Conservation (phyloP, 2,888 invertebrate genomes). For the Doris montereyensis region DNA sequence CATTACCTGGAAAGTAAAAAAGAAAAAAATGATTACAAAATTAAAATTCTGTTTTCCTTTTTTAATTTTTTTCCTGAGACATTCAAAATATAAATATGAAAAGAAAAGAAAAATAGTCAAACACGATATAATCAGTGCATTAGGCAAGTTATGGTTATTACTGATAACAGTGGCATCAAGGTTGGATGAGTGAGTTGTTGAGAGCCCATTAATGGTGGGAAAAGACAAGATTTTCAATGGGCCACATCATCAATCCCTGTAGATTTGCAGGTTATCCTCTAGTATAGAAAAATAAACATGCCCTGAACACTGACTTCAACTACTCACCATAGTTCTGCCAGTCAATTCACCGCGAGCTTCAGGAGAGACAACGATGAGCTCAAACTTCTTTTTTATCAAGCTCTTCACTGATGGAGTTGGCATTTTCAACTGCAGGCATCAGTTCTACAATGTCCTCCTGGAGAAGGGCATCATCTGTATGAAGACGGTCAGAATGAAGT, state of each 20-base stretch:
- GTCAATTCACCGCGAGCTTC: conserved; percentile 74
- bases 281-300: neutral
- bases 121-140: too few species aligned
- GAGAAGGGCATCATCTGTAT: conserved; percentile 73
- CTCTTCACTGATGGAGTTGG: conserved; percentile 76
- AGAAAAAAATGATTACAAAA: neutral
- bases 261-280: neutral
- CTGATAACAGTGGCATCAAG: too few species aligned
- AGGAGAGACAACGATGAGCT: conserved; percentile 75
- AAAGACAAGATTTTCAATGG: neutral
- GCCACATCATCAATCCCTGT: neutral
- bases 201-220: too few species aligned
- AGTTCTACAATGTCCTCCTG: conserved; percentile 76
- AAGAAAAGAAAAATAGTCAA: too few species aligned
- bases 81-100: too few species aligned
- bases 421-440: conserved; percentile 76
- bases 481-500: too few species aligned
- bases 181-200: too few species aligned
- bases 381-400: conserved; percentile 76
- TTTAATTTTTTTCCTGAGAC: too few species aligned
- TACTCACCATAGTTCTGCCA: conserved; percentile 73
- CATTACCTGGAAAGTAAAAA: conserved; percentile 53
- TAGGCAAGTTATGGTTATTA: too few species aligned
- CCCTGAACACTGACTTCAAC: neutral
- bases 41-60: too few species aligned